These are phyloP conservation scores for Rhinopomastus cyanomelas DNA, from an alignment of 2,113 vertebrate species.

Conservation along the genomic window DNA sequence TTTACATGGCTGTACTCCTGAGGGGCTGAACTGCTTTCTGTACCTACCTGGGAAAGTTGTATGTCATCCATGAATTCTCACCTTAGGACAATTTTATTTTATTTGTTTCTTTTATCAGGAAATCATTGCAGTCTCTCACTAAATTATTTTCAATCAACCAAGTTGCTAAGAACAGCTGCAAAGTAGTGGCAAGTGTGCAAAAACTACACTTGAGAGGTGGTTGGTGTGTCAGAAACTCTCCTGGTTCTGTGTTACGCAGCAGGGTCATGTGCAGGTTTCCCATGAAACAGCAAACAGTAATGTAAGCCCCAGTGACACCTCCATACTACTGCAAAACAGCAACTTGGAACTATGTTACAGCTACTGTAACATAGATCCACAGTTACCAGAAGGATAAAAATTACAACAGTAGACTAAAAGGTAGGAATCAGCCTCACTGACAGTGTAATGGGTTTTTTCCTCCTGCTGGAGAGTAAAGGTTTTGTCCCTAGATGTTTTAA, in stretches of 20 bases:
- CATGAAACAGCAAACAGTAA: neutral
- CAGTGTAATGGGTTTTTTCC: neutral
- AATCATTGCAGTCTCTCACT: neutral
- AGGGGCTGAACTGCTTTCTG: neutral
- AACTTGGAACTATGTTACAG: neutral
- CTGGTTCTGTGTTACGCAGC: neutral
- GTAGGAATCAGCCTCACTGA: neutral
- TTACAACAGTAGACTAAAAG: neutral
- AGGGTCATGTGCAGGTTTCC: neutral
- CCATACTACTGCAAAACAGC: neutral
- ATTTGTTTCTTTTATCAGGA: neutral
- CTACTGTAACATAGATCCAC: neutral
- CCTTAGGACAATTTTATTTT: neutral
- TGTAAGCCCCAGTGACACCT: neutral
- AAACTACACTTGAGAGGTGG: neutral
- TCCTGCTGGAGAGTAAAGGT: neutral
- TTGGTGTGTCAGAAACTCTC: neutral
- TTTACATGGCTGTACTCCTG: constrained; percentile 18
- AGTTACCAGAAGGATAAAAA: neutral
- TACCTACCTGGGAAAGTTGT: neutral
- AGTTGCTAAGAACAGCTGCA: neutral
- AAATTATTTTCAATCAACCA: neutral
- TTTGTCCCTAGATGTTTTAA: neutral
- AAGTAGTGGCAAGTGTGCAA: neutral
- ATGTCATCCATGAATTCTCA: neutral